phyloP scores from a whole-genome alignment of 1,140 invertebrate species.

The Caenorhabditis remanei region DNA sequence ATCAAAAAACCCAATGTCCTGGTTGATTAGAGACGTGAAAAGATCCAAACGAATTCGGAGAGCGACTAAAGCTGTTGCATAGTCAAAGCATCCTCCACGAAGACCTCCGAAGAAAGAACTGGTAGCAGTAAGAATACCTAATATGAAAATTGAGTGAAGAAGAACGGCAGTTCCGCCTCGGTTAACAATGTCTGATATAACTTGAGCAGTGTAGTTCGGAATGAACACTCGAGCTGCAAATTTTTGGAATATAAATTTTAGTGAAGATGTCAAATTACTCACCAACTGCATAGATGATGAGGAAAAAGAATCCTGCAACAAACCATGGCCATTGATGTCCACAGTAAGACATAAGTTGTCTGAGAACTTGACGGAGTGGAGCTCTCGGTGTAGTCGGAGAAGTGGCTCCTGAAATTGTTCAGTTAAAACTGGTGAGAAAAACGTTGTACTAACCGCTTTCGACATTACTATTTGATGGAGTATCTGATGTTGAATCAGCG shows the following conservation, averaged over 20 bases:
- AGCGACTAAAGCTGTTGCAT: slow-evolving; percentile 68
- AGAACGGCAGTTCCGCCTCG: slow-evolving; percentile 54
- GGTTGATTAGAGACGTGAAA: slow-evolving; percentile 68
- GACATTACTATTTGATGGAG: neutral
- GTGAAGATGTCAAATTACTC: neutral
- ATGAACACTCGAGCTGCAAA: slow-evolving; percentile 71
- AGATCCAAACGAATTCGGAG: slow-evolving; percentile 68
- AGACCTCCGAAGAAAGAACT: slow-evolving; percentile 69
- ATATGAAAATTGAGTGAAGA: slow-evolving; percentile 54
- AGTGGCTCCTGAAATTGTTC: neutral
- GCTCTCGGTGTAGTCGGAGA: neutral
- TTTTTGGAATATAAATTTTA: too few species aligned
- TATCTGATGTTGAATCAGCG: neutral
- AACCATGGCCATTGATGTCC: slow-evolving; percentile 66
- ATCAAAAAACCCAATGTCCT: slow-evolving; percentile 73
- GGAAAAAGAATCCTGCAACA: slow-evolving; percentile 66
- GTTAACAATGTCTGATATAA: slow-evolving; percentile 68
- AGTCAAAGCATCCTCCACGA: slow-evolving; percentile 70
- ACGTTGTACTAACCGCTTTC: neutral
- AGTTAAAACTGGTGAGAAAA: neutral
- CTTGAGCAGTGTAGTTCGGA: slow-evolving; percentile 66
- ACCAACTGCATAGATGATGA: slow-evolving; percentile 69
- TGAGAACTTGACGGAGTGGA: neutral
- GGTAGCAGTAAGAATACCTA: slow-evolving; percentile 58
- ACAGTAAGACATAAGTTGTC: slow-evolving; percentile 44